These are phyloP conservation scores for Xyliphius kryptos DNA, from an alignment of 2,113 vertebrate species.

Conservation along the genomic window DNA sequence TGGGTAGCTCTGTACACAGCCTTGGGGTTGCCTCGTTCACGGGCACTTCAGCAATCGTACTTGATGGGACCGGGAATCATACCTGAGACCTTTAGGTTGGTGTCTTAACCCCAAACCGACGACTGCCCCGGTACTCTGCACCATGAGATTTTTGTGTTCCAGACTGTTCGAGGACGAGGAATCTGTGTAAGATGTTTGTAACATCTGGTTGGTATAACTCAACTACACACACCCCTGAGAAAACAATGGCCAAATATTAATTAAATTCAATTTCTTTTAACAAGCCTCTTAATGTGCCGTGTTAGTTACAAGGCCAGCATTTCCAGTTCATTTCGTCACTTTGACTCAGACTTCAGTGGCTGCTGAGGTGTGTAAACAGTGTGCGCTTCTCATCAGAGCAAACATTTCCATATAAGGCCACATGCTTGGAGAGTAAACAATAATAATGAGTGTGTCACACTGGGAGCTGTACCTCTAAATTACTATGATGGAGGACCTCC, in stretches of 20 bases:
- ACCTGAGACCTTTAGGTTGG: no score
- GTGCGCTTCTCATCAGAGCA: neutral
- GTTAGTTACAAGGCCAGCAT: neutral
- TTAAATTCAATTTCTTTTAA: slow-evolving; percentile 32
- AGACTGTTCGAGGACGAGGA: no score
- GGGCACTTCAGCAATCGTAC: no score
- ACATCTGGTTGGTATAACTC: no score
- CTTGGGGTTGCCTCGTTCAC: no score
- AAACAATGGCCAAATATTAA: slow-evolving; percentile 23
- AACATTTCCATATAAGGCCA: slow-evolving; percentile 8
- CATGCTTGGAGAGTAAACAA: slow-evolving; percentile 23
- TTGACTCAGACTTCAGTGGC: neutral
- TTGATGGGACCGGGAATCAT: no score
- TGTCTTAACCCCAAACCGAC: no score
- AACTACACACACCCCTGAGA: neutral
- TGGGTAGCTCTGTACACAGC: no score
- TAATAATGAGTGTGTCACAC: slow-evolving; percentile 28
- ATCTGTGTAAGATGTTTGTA: no score
- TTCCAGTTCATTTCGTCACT: slow-evolving; percentile 3
- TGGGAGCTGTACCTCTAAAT: slow-evolving; percentile 26
- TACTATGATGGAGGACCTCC: slow-evolving; percentile 21
- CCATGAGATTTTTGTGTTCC: no score
- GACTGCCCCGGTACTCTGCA: no score
- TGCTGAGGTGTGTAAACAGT: slow-evolving; percentile 8
- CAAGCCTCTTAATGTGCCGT: slow-evolving; percentile 40